Percentiles rank a stretch among this genome's conserved stretches.
Conservation (phyloP, 1,140 invertebrate genomes). For the Brachionus calyciflorus region DNA sequence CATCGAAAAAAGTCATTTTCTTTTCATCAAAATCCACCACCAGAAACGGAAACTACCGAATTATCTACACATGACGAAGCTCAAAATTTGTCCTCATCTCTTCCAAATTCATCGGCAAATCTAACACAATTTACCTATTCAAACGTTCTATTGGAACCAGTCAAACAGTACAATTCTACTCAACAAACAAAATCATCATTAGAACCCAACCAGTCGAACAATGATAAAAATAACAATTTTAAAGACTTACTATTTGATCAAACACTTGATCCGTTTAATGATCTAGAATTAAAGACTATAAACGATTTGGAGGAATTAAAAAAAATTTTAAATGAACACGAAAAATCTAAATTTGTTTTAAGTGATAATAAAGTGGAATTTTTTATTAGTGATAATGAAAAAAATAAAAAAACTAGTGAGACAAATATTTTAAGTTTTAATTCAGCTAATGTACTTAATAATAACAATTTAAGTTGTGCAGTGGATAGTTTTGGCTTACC, state of each 20-base stretch:
- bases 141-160: not conserved
- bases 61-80: not conserved
- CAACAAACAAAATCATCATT: not conserved
- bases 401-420: not conserved
- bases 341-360: not conserved
- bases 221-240: constrained; percentile 20
- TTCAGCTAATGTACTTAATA: no score
- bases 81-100: not conserved
- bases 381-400: not conserved
- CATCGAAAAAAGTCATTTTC: constrained; percentile 19
- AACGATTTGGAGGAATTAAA: constrained; percentile 45
- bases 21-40: not conserved
- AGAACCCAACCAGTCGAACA: not conserved
- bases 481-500: constrained; percentile 22
- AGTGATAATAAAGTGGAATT: not conserved
- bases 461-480: not conserved
- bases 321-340: constrained; percentile 15
- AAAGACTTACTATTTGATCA: not conserved
- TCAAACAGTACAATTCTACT: not conserved
- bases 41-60: not conserved
- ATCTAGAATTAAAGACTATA: constrained; percentile 30
- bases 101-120: not conserved
- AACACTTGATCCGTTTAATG: constrained; percentile 41
- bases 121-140: not conserved
- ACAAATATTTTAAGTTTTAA: no score